Conservation (phyloP, 2,797 vertebrate genomes). For the Benthosema pterotum region DNA sequence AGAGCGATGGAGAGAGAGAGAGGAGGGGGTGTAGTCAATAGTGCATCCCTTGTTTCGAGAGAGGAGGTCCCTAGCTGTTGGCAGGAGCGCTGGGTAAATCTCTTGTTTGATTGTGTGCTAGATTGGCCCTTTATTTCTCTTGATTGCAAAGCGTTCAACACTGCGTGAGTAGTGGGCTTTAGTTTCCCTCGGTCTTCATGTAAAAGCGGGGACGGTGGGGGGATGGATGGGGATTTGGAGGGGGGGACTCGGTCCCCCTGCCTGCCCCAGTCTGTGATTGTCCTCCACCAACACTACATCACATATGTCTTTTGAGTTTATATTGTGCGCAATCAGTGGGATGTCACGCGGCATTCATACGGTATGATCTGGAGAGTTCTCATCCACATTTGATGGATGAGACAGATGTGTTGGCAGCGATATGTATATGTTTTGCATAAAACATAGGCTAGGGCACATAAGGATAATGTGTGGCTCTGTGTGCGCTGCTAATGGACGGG, state of each 20-base stretch:
- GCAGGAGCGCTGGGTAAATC: constrained; percentile 80
- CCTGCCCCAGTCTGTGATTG: constrained; percentile 51
- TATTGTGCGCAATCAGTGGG: constrained; percentile 49
- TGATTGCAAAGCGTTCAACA: constrained; percentile 81
- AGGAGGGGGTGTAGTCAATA: constrained; percentile 72
- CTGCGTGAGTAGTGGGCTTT: constrained; percentile 74
- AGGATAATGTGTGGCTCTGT: constrained; percentile 18
- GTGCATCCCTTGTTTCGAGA: constrained; percentile 84
- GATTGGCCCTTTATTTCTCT: constrained; percentile 85
- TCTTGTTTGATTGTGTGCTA: constrained; percentile 82
- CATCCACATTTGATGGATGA: constrained; percentile 11
- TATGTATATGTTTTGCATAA: constrained; percentile 9
- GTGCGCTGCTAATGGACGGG: too few species aligned
- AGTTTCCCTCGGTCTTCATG: constrained; percentile 61
- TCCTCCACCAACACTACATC: constrained; percentile 18
- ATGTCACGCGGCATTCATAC: constrained; percentile 6
- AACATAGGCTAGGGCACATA: not conserved
- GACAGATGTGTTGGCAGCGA: constrained; percentile 25
- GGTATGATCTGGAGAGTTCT: too few species aligned
- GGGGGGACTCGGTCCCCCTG: constrained; percentile 47
- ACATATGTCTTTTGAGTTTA: constrained; percentile 57
- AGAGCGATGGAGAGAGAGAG: constrained; percentile 32
- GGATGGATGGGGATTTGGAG: not conserved
- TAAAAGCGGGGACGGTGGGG: too few species aligned
- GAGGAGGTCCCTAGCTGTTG: constrained; percentile 82